These are phyloP conservation scores for Plebejus anna DNA, from an alignment of 2,888 invertebrate species.

Conservation along the genomic window DNA sequence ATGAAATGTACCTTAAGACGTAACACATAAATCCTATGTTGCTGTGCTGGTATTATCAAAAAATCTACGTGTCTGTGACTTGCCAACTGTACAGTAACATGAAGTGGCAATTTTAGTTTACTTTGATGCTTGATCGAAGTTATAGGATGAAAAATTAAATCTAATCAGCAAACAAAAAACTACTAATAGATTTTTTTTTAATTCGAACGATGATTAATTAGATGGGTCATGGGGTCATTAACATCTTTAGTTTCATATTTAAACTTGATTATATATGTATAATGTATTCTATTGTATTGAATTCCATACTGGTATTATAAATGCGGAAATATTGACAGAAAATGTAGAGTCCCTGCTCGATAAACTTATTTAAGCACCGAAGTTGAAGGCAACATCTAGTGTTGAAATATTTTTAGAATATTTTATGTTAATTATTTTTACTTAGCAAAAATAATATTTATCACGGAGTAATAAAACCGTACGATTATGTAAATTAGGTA, in stretches of 20 bases:
- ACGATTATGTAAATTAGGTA: neutral
- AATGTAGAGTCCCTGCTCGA: too few relatives aligned
- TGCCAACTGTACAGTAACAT: neutral
- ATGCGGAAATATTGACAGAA: neutral
- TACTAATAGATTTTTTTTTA: neutral
- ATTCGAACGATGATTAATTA: neutral
- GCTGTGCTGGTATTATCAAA: neutral
- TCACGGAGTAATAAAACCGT: neutral
- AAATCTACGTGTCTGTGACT: neutral
- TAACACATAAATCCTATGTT: neutral
- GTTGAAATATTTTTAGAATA: neutral
- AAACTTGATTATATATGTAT: neutral
- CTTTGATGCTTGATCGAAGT: neutral
- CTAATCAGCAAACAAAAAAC: neutral
- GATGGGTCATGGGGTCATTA: neutral
- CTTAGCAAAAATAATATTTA: neutral
- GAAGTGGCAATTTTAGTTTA: neutral
- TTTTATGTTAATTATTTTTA: neutral
- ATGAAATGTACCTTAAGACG: neutral
- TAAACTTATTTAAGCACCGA: neutral
- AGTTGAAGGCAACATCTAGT: neutral
- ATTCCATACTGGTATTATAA: neutral
- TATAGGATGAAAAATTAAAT: neutral
- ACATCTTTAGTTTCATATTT: neutral
- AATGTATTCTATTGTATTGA: neutral